These are phyloP conservation scores for Diplosoma virens DNA, from an alignment of 23 tunicate genomes.

Conservation along the genomic window DNA sequence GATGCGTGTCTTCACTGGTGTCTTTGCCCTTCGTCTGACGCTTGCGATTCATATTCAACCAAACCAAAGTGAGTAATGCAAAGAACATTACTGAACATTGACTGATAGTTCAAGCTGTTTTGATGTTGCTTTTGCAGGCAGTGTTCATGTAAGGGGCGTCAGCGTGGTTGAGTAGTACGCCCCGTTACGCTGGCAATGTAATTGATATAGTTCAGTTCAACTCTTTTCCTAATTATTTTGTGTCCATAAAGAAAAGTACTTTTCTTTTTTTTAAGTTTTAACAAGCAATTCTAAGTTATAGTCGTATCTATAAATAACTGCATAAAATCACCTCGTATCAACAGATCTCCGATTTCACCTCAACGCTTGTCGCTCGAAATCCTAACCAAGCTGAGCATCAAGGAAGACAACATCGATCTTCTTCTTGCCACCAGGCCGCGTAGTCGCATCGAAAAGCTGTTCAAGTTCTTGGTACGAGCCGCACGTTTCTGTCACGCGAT, in stretches of 20 bases:
- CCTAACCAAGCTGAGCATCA: conserved; percentile 86
- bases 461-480: conserved; percentile 53
- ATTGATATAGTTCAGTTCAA: too few species aligned
- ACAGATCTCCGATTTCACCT: conserved; percentile 50
- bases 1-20: conserved; percentile 85
- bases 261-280: too few species aligned
- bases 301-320: too few species aligned
- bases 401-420: conserved; percentile 74
- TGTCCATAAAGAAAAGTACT: too few species aligned
- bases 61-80: conserved; percentile 28
- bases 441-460: conserved; percentile 74
- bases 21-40: conserved; percentile 84
- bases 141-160: too few species aligned
- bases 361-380: conserved; percentile 72
- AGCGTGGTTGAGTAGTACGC: too few species aligned
- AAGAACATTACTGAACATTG: background rate
- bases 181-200: too few species aligned
- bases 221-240: too few species aligned
- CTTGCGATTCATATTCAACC: conserved; percentile 59
- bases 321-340: too few species aligned
- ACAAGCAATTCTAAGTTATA: too few species aligned
- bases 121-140: too few species aligned
- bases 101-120: background rate
- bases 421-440: conserved; percentile 81
- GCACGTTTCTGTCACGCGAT: background rate